Conservation (phyloP, 1,140 invertebrate genomes). For the Panonychus citri region DNA sequence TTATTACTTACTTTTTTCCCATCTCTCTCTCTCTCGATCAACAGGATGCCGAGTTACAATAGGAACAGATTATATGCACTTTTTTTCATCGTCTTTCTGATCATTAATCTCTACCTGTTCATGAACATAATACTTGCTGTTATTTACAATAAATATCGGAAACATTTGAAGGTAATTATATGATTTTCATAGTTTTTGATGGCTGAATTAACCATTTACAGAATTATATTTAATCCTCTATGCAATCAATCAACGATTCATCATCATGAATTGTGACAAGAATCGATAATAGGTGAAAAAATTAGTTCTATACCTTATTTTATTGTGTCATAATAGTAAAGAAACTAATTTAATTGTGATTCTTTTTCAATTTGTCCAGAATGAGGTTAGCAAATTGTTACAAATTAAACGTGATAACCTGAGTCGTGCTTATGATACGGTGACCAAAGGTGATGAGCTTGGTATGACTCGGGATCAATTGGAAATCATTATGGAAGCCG, state of each 20-base stretch:
- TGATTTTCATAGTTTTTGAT: neutral
- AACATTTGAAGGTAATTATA: conserved; percentile 26
- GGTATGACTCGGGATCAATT: conserved; percentile 1
- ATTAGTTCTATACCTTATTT: no score
- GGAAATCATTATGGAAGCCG: conserved; percentile 21
- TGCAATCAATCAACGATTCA: no score
- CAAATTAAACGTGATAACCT: conserved; percentile 24
- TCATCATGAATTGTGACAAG: no score
- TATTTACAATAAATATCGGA: conserved; percentile 31
- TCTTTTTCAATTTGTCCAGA: conserved; percentile 16
- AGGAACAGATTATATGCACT: conserved; percentile 24
- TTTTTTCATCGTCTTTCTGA: conserved; percentile 28
- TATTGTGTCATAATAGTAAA: no score
- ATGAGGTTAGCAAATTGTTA: conserved; percentile 25
- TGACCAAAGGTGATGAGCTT: conserved; percentile 14
- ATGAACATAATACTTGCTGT: conserved; percentile 32
- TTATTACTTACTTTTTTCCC: neutral
- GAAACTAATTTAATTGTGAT: neutral
- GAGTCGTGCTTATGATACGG: conserved; percentile 23
- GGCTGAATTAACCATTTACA: no score
- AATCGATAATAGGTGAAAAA: no score
- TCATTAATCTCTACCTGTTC: conserved; percentile 30
- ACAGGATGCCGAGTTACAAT: conserved; percentile 31
- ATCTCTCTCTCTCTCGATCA: neutral
- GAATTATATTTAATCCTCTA: neutral